A percentile compares a stretch with the other conserved stretches of the same genome.
These are phyloP conservation scores for Rhizoglyphus robini DNA, from an alignment of 1,140 invertebrate species.

Conservation along the genomic window DNA sequence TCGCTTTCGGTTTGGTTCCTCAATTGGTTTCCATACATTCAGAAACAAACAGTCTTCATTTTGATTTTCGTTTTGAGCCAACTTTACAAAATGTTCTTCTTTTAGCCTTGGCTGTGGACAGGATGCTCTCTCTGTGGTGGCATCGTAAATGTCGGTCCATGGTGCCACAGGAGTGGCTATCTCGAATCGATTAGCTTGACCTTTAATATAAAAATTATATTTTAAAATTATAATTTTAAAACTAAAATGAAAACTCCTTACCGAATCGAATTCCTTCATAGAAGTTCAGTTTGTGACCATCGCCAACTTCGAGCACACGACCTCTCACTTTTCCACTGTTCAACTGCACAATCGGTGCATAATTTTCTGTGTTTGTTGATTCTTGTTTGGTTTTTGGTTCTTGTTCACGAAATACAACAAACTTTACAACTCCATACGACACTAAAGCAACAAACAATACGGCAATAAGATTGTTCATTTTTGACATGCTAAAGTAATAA, in stretches of 20 bases:
- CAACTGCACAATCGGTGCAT: not conserved
- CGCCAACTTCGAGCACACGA: not conserved
- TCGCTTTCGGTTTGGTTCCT: slow-evolving; percentile 1
- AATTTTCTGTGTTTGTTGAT: no score
- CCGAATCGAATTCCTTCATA: slow-evolving; percentile 6
- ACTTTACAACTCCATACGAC: no score
- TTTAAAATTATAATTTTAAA: not conserved
- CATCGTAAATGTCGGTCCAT: slow-evolving; percentile 7
- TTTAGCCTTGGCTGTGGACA: not conserved
- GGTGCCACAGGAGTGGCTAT: not conserved
- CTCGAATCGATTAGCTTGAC: not conserved
- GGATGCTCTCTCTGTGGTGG: not conserved
- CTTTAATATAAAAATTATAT: not conserved
- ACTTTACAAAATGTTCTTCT: not conserved
- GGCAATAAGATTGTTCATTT: no score
- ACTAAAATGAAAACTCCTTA: no score
- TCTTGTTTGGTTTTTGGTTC: no score
- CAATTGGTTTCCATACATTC: slow-evolving; percentile 31
- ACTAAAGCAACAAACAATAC: no score
- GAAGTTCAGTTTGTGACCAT: not conserved
- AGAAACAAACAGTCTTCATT: slow-evolving; percentile 35
- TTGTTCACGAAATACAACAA: no score
- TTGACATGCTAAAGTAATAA: no score
- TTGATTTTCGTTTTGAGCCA: slow-evolving; percentile 12
- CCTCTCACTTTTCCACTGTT: not conserved